These are phyloP conservation scores for Meta bourneti DNA, from an alignment of 2,888 invertebrate genomes.

Conservation along the genomic window DNA sequence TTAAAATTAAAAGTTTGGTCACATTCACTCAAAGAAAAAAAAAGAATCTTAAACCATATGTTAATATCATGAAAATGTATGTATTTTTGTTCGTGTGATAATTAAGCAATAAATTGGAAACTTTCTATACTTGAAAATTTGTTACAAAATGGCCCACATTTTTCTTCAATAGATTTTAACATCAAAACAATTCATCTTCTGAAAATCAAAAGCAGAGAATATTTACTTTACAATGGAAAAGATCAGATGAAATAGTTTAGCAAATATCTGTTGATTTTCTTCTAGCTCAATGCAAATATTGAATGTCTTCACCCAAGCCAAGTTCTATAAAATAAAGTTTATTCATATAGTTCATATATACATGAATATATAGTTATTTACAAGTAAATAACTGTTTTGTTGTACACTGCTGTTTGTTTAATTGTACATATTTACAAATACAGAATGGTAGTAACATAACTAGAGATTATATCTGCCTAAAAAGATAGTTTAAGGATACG, in stretches of 20 bases:
- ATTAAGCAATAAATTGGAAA: background rate
- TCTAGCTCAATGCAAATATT: conserved; percentile 99
- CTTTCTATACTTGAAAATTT: background rate
- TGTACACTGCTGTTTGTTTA: background rate
- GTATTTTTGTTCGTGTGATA: too few species aligned
- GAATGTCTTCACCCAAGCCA: conserved; percentile 98
- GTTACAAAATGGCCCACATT: background rate
- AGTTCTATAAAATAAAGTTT: conserved; percentile 83
- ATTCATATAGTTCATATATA: background rate
- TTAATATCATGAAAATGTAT: background rate
- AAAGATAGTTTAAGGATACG: background rate
- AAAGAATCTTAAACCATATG: background rate
- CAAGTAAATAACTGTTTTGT: background rate
- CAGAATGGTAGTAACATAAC: background rate
- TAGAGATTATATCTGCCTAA: background rate
- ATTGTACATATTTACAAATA: background rate
- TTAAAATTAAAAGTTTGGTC: too few species aligned
- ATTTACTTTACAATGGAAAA: conserved; percentile 97
- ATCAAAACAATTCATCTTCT: background rate
- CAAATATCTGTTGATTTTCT: conserved; percentile 98
- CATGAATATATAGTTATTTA: background rate
- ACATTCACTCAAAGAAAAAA: too few species aligned
- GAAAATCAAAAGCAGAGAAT: conserved; percentile 8
- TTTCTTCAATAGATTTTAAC: background rate
- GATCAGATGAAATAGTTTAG: conserved; percentile 94